phyloP scores from a whole-genome alignment of 1,140 invertebrate genomes.

The Monochamus saltuarius region DNA sequence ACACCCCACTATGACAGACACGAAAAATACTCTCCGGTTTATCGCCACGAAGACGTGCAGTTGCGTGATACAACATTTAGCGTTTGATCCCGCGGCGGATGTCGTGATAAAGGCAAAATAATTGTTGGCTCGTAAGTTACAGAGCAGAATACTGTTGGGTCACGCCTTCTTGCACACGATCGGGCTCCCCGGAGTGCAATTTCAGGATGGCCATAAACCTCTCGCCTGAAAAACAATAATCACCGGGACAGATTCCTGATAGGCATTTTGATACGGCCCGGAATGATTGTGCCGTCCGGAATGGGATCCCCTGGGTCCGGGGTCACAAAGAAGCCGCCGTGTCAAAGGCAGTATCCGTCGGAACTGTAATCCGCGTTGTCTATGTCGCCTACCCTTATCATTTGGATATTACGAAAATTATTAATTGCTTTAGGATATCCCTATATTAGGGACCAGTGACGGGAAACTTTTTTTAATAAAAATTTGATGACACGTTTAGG shows the following conservation, averaged over 20 bases:
- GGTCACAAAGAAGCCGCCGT: no score
- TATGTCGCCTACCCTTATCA: no score
- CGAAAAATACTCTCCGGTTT: neutral
- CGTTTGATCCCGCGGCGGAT: slow-evolving; percentile 32
- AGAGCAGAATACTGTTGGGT: slow-evolving; percentile 25
- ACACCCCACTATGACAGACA: neutral
- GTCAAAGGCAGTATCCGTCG: no score
- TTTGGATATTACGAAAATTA: no score
- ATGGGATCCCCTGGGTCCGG: no score
- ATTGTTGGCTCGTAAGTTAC: slow-evolving; percentile 37
- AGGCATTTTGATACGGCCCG: slow-evolving; percentile 1
- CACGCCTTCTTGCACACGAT: slow-evolving; percentile 37
- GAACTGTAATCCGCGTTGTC: no score
- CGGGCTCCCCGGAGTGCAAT: slow-evolving; percentile 26
- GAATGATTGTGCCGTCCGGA: no score
- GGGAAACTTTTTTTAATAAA: no score
- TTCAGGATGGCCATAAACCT: neutral
- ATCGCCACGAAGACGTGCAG: slow-evolving; percentile 35
- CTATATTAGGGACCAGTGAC: no score
- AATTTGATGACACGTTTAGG: no score
- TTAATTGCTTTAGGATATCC: no score
- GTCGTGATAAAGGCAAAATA: slow-evolving; percentile 42
- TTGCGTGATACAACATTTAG: slow-evolving; percentile 40
- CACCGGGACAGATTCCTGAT: slow-evolving; percentile 14
- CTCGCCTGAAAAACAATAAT: slow-evolving; percentile 18